Conservation (phyloP, 2,113 vertebrate genomes). For the Isurus oxyrinchus region DNA sequence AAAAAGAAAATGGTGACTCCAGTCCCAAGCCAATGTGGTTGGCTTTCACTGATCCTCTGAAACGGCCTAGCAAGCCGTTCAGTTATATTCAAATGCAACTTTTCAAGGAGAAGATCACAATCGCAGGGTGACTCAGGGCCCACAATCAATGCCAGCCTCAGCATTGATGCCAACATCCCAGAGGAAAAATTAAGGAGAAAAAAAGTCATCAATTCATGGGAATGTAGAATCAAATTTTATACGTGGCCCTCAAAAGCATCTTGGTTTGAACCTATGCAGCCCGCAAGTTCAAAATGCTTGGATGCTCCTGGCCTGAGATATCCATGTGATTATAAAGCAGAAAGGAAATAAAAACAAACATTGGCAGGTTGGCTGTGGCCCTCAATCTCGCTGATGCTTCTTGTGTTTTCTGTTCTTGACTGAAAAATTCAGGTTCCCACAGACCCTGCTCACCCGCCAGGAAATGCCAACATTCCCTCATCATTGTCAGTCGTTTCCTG, state of each 20-base stretch:
- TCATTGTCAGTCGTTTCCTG: background rate
- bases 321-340: background rate
- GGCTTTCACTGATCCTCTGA: too few species aligned
- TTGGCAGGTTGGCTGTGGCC: background rate
- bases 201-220: background rate
- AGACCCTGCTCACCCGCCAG: background rate
- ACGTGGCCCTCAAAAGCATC: background rate
- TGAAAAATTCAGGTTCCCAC: background rate
- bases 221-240: background rate
- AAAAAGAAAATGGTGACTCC: too few species aligned
- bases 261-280: background rate
- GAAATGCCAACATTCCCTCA: background rate
- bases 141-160: too few species aligned
- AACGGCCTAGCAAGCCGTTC: background rate
- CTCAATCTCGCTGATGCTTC: background rate
- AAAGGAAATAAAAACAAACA: background rate
- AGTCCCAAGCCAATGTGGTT: too few species aligned
- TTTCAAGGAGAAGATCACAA: background rate
- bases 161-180: background rate
- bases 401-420: background rate
- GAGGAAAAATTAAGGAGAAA: background rate
- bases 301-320: background rate
- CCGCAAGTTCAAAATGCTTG: background rate
- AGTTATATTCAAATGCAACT: background rate
- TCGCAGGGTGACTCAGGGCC: background rate